Conservation (phyloP, 2,888 invertebrate genomes). For the Lamellibrachia columna region DNA sequence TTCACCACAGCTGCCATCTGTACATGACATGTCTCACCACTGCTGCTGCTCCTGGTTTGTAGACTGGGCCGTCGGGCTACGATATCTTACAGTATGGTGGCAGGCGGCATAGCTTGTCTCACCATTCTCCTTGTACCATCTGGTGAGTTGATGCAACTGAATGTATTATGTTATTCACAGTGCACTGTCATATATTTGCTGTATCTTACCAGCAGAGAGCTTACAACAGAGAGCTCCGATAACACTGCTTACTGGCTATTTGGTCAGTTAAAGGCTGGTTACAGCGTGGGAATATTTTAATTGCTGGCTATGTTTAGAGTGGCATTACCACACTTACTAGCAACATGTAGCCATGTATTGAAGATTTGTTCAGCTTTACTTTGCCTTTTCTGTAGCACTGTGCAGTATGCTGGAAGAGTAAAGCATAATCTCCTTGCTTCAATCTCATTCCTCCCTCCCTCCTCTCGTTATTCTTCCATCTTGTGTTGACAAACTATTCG, state of each 20-base stretch:
- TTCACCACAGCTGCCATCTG: background rate
- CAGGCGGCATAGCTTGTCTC: constrained; percentile 37
- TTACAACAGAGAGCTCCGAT: too few relatives aligned
- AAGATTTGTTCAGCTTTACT: too few relatives aligned
- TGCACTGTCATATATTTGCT: too few relatives aligned
- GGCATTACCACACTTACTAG: background rate
- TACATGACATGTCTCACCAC: background rate
- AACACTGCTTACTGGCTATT: too few relatives aligned
- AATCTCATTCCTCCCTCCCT: background rate
- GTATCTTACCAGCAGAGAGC: too few relatives aligned
- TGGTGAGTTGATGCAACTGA: constrained; percentile 29
- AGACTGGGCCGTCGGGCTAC: constrained; percentile 39
- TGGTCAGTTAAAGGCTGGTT: too few relatives aligned
- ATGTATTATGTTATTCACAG: too few relatives aligned
- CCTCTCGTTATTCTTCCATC: background rate
- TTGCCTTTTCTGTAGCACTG: too few relatives aligned
- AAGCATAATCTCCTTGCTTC: background rate
- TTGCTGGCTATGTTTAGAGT: too few relatives aligned
- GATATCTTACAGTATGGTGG: constrained; percentile 36
- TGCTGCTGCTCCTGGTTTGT: background rate
- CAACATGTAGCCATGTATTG: background rate
- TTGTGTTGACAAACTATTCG: background rate
- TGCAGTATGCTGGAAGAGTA: too few relatives aligned
- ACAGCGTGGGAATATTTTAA: too few relatives aligned
- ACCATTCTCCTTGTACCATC: constrained; percentile 31